A percentile compares a stretch with the other conserved stretches of the same genome.
These are phyloP conservation scores for Camelus dromedarius DNA, from an alignment of 2,113 vertebrate genomes.

Conservation along the genomic window DNA sequence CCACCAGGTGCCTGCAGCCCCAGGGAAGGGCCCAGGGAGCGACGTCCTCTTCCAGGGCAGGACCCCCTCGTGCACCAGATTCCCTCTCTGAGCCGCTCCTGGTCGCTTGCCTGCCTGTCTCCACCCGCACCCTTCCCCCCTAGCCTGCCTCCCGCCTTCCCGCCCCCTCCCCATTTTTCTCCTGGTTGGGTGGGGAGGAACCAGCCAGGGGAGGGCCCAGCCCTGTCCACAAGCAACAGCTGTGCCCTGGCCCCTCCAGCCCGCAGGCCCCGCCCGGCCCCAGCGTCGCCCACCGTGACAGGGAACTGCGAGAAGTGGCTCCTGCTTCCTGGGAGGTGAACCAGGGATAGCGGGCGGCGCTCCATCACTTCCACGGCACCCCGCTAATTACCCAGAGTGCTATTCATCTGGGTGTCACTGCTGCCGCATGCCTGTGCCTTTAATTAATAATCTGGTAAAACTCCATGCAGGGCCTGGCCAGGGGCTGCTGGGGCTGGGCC, in stretches of 20 bases:
- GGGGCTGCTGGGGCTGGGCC: neutral
- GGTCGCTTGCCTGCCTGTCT: neutral
- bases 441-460: conserved; percentile 82
- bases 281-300: accelerated
- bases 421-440: conserved; percentile 65
- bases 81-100: neutral
- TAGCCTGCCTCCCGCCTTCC: neutral
- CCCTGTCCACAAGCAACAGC: neutral
- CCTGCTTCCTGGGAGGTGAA: conserved; percentile 24
- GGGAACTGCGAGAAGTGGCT: neutral
- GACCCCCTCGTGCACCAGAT: accelerated
- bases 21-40: neutral
- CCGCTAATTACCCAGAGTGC: conserved; percentile 59
- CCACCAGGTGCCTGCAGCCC: accelerated
- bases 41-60: neutral
- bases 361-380: conserved; percentile 26
- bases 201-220: neutral
- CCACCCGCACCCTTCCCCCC: too few relatives aligned
- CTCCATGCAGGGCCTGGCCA: neutral
- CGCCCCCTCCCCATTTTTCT: neutral
- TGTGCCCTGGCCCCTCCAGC: neutral
- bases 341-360: neutral
- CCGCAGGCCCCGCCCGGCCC: conserved; percentile 37
- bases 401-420: conserved; percentile 78
- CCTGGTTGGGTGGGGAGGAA: neutral